Conservation (phyloP, 2,797 vertebrate species). For the Silurus lanzhouensis region DNA sequence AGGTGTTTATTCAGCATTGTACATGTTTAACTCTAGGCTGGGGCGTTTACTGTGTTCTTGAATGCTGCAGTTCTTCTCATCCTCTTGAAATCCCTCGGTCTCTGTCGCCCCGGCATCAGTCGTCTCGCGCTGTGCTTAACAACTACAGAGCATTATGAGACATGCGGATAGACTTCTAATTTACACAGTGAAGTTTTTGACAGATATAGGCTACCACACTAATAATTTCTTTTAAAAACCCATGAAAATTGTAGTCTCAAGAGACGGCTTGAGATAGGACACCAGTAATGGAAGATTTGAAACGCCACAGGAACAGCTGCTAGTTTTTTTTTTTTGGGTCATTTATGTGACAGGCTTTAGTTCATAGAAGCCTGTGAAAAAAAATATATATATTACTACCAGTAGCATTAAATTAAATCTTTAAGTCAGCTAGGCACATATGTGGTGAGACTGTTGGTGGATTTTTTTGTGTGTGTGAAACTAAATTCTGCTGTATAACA, state of each 20-base stretch:
- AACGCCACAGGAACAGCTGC: conserved; percentile 11
- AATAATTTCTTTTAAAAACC: conserved; percentile 33
- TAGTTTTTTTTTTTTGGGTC: conserved; percentile 34
- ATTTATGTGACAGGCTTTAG: conserved; percentile 13
- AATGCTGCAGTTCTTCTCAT: conserved; percentile 20
- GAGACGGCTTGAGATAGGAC: conserved; percentile 20
- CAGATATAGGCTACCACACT: conserved; percentile 30
- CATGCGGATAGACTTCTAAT: conserved; percentile 26
- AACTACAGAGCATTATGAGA: conserved; percentile 29
- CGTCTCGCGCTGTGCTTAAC: conserved; percentile 12
- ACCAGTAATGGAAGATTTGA: conserved; percentile 35
- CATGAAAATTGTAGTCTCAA: conserved; percentile 22
- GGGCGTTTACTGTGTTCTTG: conserved; percentile 9
- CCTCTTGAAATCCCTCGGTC: conserved; percentile 17
- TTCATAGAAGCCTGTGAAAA: background rate
- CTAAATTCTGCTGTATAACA: conserved; percentile 13
- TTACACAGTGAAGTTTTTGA: conserved; percentile 30
- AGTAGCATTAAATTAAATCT: background rate
- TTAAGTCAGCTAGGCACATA: background rate
- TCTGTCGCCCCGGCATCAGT: conserved; percentile 33
- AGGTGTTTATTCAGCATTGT: conserved; percentile 9
- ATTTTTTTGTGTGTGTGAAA: background rate
- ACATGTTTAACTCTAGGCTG: background rate
- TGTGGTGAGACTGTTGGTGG: background rate
- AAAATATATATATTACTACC: background rate